These are phyloP conservation scores for Trissoscelio sp. DNA, from an alignment of 2,888 invertebrate species.

Conservation along the genomic window DNA sequence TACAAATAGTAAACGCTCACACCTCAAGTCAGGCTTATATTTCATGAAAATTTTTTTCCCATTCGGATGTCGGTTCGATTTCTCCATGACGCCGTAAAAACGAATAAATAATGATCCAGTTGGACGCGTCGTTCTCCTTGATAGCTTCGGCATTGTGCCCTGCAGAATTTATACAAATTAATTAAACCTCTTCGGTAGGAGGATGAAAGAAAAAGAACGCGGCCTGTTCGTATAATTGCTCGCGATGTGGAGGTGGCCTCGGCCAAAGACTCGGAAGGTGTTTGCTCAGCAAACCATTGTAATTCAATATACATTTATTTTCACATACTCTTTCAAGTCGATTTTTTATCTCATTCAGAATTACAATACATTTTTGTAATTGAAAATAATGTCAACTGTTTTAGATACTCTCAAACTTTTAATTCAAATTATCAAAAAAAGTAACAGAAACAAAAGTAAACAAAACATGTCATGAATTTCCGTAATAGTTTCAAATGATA, in stretches of 20 bases:
- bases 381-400: too few species aligned
- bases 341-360: conserved; percentile 5
- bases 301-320: conserved; percentile 40
- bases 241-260: conserved; percentile 60
- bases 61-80: conserved; percentile 63
- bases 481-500: background rate
- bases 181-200: conserved; percentile 50
- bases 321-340: conserved; percentile 22
- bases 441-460: too few species aligned
- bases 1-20: conserved; percentile 44
- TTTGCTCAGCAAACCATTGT: conserved; percentile 32
- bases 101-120: conserved; percentile 64
- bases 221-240: conserved; percentile 60
- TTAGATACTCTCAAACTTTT: too few species aligned
- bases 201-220: conserved; percentile 45
- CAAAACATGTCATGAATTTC: background rate
- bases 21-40: conserved; percentile 55
- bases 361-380: too few species aligned
- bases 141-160: conserved; percentile 58
- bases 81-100: conserved; percentile 61
- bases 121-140: conserved; percentile 64
- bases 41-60: conserved; percentile 53
- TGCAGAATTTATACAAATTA: conserved; percentile 60
- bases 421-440: too few species aligned
- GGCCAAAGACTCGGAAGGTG: conserved; percentile 48